These are phyloP conservation scores for Cyanoderma ruficeps DNA, from an alignment of 2,113 vertebrate genomes.

Conservation along the genomic window DNA sequence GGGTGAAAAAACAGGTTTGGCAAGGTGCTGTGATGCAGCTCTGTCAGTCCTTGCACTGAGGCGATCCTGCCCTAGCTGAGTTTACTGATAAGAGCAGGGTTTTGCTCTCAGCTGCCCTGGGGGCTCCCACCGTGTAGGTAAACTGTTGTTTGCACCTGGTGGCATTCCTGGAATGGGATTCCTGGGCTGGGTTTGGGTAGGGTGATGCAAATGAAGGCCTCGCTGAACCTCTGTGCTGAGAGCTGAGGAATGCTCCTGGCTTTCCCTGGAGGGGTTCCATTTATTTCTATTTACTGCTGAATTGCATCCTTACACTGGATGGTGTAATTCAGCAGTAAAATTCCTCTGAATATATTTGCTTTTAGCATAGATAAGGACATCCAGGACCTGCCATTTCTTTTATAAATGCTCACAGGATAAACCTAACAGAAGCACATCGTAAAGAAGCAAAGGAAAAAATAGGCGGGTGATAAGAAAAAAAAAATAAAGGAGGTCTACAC, in stretches of 20 bases:
- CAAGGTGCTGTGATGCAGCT: not conserved
- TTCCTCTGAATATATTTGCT: not conserved
- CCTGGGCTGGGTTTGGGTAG: not conserved
- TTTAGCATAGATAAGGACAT: not conserved
- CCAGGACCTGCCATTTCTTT: not conserved
- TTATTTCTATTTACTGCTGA: not conserved
- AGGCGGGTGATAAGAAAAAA: not conserved
- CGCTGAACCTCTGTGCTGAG: not conserved
- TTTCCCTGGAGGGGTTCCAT: not conserved
- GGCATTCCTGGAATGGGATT: conserved; percentile 1
- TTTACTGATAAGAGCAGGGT: not conserved
- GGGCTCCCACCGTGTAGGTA: not conserved
- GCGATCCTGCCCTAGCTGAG: not conserved
- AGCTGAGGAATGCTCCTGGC: not conserved
- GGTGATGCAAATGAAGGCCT: not conserved
- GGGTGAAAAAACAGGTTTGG: not conserved
- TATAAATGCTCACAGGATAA: not conserved
- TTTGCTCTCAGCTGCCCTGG: not conserved
- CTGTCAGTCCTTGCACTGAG: not conserved
- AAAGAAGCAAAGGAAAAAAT: not conserved
- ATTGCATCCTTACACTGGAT: not conserved
- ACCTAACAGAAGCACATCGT: not conserved
- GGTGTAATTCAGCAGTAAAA: not conserved
- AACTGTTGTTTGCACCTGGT: not conserved
- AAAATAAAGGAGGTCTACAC: not conserved